Base-by-base conservation (phyloP, 2,888 invertebrate genomes). In the Tuberolachnus salignus region DNA sequence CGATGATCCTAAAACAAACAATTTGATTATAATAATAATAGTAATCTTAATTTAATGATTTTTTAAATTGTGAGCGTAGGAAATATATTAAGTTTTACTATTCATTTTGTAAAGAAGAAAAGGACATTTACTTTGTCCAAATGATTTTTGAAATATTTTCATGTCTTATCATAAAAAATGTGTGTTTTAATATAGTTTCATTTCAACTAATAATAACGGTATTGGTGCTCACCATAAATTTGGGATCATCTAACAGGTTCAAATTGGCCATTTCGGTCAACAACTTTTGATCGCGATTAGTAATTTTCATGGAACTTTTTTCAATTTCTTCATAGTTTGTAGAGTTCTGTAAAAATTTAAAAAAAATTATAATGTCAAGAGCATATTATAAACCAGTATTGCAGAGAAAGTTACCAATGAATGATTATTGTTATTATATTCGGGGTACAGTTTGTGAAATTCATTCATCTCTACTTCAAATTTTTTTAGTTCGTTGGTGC, bases 1-100 rank as follows among this genome's bases (percentile, higher is more conserved):
- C 78, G 69, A 2, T 78, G 59, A 51, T 78, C 78, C 78, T 78
- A 42, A 19, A 69, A 75, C 10, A 59, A 59, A 51, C 1, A 67
- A 51, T 51, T 51, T 19, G 9, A 46, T 59, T n/a, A 57, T 42
- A 16, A 63, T 42, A 63, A 59, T 59, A 34, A 4, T 34, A 34
- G 3, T 34, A 34, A 34, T 34, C 34, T 34, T 34, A 34, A 34
- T 34, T 34, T 34, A 34, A n/a, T n/a, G n/a, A n/a, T n/a, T n/a
- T n/a, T n/a, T n/a, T n/a, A n/a, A n/a, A n/a, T n/a, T n/a, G n/a
- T n/a, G n/a, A n/a, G n/a, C n/a, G n/a, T n/a, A n/a, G n/a, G n/a
- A n/a, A n/a, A n/a, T n/a, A n/a, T n/a, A n/a, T n/a, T n/a, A n/a
- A n/a, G n/a, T n/a, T n/a, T n/a, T n/a, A n/a, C n/a, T n/a, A n/a